Conservation (phyloP, 2,797 vertebrate species). For the Coilia nasus region DNA sequence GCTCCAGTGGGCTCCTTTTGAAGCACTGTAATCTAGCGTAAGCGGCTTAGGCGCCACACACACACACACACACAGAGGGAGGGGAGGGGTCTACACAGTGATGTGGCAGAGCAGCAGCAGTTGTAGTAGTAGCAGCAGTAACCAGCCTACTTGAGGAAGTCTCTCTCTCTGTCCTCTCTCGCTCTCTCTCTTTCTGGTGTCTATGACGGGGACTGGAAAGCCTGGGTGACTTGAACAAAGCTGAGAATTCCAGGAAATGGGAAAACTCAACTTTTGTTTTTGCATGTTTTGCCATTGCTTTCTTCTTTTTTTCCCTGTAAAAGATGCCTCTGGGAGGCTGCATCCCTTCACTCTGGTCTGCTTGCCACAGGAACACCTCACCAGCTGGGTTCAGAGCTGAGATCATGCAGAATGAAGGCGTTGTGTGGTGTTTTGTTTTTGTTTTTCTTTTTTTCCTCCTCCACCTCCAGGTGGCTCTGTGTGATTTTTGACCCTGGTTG, state of each 20-base stretch:
- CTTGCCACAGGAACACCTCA: neutral
- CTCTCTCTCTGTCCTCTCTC: neutral
- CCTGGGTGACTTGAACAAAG: neutral
- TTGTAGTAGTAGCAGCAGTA: neutral
- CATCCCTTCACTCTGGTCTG: neutral
- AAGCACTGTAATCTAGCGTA: constrained; percentile 67
- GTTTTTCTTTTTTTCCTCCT: constrained; percentile 5
- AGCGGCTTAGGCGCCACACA: constrained; percentile 64
- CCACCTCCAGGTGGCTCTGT: constrained; percentile 23
- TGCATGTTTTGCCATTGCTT: constrained; percentile 30
- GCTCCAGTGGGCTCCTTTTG: constrained; percentile 56
- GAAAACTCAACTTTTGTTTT: neutral
- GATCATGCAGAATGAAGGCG: neutral
- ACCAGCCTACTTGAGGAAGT: neutral
- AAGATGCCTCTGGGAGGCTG: neutral
- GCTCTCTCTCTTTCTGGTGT: neutral
- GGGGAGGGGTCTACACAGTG: constrained; percentile 4
- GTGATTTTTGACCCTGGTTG: constrained; percentile 48
- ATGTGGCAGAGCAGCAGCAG: constrained; percentile 41
- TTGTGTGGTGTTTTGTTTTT: constrained; percentile 39
- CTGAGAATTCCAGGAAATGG: neutral
- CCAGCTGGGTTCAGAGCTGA: neutral
- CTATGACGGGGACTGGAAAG: neutral
- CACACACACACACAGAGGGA: neutral
- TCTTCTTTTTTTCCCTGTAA: constrained; percentile 37